phyloP scores from a whole-genome alignment of 2,888 invertebrate species.

The Tachina grossa region DNA sequence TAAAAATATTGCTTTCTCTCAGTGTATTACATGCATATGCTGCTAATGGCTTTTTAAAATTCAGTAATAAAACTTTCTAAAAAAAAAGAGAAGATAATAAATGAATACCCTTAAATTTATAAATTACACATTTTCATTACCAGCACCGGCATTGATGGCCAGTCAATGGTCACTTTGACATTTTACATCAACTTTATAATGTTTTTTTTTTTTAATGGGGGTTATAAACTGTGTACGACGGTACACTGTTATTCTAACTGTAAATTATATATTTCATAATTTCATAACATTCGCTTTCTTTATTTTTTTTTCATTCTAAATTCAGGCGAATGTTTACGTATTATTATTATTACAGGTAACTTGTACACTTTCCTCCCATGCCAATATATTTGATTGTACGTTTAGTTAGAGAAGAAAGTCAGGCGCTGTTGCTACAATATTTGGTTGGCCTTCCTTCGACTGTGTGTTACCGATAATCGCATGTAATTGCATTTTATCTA shows the following conservation, averaged over 20 bases:
- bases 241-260: conserved; percentile 75
- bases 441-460: conserved; percentile 1
- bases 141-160: conserved; percentile 28
- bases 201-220: not conserved
- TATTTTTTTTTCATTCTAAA: not conserved
- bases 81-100: not conserved
- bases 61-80: conserved; percentile 22
- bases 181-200: conserved; percentile 47
- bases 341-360: conserved; percentile 22
- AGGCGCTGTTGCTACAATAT: not conserved
- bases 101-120: conserved; percentile 32
- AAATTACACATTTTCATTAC: conserved; percentile 9
- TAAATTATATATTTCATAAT: conserved; percentile 82
- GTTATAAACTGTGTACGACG: not conserved
- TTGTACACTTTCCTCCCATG: not conserved
- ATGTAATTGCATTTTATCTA: conserved; percentile 82
- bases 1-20: not conserved
- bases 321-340: conserved; percentile 11
- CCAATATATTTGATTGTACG: conserved; percentile 2
- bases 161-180: conserved; percentile 53
- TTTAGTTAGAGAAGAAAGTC: conserved; percentile 11
- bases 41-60: conserved; percentile 56
- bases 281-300: conserved; percentile 71
- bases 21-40: conserved; percentile 21
- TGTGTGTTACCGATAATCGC: conserved; percentile 78